phyloP scores from a whole-genome alignment of 2,113 vertebrate species.

The Poeciliopsis turrubarensis region DNA sequence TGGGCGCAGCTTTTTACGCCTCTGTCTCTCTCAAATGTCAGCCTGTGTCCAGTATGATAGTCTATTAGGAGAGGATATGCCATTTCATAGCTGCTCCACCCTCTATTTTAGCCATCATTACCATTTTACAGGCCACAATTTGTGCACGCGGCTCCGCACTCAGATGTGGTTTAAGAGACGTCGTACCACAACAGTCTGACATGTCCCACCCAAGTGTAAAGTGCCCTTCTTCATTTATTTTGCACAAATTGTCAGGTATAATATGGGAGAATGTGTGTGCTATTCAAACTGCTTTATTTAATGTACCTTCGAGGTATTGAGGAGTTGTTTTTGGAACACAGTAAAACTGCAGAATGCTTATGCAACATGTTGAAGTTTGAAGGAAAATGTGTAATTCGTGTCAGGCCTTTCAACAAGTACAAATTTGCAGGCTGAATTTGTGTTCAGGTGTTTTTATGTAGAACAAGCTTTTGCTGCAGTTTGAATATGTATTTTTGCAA shows the following conservation, averaged over 20 bases:
- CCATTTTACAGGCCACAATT: slow-evolving; percentile 41
- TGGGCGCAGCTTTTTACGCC: slow-evolving; percentile 14
- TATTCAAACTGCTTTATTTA: too few relatives aligned
- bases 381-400: too few relatives aligned
- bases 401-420: too few relatives aligned
- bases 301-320: too few relatives aligned
- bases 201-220: slow-evolving; percentile 32
- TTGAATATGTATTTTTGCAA: not conserved
- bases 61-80: slow-evolving; percentile 7
- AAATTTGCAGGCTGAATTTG: too few relatives aligned
- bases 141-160: slow-evolving; percentile 7
- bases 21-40: slow-evolving; percentile 36
- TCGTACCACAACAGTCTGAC: slow-evolving; percentile 13
- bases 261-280: not conserved
- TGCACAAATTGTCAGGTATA: slow-evolving; percentile 1
- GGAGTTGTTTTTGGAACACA: too few relatives aligned
- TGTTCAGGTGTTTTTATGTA: too few relatives aligned
- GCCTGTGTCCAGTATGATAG: slow-evolving; percentile 28
- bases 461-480: not conserved
- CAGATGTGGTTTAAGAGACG: slow-evolving; percentile 49
- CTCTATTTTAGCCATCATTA: slow-evolving; percentile 43
- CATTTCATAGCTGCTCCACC: slow-evolving; percentile 28
- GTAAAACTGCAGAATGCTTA: too few relatives aligned
- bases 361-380: too few relatives aligned
- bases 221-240: slow-evolving; percentile 2